These are phyloP conservation scores for Sanderia malayensis DNA, from an alignment of 30 jellyfish, hydroid and myxozoan genomes.

Conservation along the genomic window DNA sequence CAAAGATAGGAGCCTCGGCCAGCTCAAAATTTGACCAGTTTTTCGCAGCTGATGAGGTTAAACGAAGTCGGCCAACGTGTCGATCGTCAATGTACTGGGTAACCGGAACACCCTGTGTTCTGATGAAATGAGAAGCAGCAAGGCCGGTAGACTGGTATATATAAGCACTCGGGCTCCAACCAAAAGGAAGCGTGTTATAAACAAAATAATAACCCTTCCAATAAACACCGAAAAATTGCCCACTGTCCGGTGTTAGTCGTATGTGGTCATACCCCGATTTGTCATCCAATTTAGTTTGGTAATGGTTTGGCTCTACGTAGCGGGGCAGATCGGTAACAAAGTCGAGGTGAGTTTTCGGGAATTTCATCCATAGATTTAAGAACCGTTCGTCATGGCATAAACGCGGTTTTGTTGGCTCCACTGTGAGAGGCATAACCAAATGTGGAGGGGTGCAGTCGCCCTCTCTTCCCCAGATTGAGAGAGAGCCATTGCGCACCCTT, in stretches of 20 bases:
- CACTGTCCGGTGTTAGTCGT: slow-evolving; percentile 5
- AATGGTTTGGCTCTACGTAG: not conserved
- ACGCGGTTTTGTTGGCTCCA: slow-evolving; percentile 2
- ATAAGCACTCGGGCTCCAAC: too few relatives aligned
- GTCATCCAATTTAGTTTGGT: not conserved
- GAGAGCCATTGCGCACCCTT: too few relatives aligned
- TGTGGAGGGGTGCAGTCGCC: not conserved
- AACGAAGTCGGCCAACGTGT: slow-evolving; percentile 3
- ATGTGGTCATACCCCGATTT: slow-evolving; percentile 9
- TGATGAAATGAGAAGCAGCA: slow-evolving; percentile 9
- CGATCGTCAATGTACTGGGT: slow-evolving; percentile 11
- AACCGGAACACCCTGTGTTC: too few relatives aligned
- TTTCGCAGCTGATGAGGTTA: not conserved
- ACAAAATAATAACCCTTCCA: slow-evolving; percentile 6
- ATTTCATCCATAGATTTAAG: not conserved
- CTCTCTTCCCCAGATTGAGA: too few relatives aligned
- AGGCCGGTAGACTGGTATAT: not conserved
- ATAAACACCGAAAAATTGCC: slow-evolving; percentile 12
- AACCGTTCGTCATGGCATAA: too few relatives aligned
- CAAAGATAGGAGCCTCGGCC: not conserved
- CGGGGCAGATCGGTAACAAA: not conserved
- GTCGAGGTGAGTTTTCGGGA: not conserved
- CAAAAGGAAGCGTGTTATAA: slow-evolving; percentile 11
- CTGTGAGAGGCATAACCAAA: not conserved
- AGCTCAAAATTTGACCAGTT: too few relatives aligned